Percentiles rank a stretch among this genome's conserved stretches.
Evolutionary conservation across 2,797 vertebrate species (phyloP).

Genomic region (Carapus acus): DNA sequence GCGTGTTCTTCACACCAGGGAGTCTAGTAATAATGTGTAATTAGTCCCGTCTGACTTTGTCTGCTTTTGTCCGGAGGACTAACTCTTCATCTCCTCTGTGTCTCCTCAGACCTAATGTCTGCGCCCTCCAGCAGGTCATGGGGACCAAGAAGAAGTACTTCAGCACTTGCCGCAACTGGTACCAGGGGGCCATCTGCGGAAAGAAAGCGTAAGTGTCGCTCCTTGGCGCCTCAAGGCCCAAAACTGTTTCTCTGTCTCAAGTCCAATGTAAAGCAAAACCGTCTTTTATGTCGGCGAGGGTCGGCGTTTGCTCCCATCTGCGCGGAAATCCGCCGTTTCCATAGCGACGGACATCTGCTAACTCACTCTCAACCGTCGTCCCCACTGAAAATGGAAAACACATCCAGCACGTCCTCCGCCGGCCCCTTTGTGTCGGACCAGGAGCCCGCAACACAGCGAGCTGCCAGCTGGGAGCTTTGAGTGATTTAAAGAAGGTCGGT

Average conservation of each 20-base stretch:
- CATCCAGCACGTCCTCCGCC: constrained; percentile 29
- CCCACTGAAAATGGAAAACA: constrained; percentile 46
- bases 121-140: constrained; percentile 92
- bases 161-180: constrained; percentile 97
- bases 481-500: constrained; percentile 19
- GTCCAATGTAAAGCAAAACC: constrained; percentile 8
- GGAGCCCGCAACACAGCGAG: constrained; percentile 23
- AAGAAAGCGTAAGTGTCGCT: constrained; percentile 91
- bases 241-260: constrained; percentile 14
- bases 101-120: constrained; percentile 85
- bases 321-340: constrained; percentile 47
- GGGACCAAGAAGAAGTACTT: constrained; percentile 98
- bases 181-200: constrained; percentile 90
- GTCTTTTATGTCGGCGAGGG: no score
- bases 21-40: constrained; percentile 14
- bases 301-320: no score
- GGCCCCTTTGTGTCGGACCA: constrained; percentile 26
- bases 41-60: constrained; percentile 14
- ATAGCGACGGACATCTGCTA: constrained; percentile 56
- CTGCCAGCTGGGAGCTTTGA: constrained; percentile 21
- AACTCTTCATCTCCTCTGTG: constrained; percentile 14
- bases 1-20: constrained; percentile 12
- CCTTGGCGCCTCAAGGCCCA: constrained; percentile 30
- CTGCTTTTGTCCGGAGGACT: constrained; percentile 20
- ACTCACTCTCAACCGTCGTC: constrained; percentile 35